phyloP scores from a whole-genome alignment of 2,113 vertebrate genomes.

The Microtus richardsoni region DNA sequence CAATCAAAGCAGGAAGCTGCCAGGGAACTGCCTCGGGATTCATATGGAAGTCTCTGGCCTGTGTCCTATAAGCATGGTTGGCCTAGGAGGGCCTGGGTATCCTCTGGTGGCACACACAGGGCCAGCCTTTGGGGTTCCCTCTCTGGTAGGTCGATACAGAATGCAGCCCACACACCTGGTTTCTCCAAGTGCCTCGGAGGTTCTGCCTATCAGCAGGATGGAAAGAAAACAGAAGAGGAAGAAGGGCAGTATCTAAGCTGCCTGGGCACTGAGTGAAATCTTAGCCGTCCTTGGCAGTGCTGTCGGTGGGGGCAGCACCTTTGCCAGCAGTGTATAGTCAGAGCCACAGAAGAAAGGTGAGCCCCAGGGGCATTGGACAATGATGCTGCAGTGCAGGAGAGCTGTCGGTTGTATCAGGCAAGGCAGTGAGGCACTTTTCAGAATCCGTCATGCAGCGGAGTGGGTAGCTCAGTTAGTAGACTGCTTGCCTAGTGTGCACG shows the following conservation, averaged over 20 bases:
- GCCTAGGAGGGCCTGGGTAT: neutral
- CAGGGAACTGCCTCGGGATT: neutral
- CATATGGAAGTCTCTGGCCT: neutral
- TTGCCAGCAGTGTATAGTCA: neutral
- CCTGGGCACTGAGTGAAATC: neutral
- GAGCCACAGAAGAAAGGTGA: neutral
- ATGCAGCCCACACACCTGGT: neutral
- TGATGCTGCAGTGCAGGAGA: neutral
- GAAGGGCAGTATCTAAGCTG: neutral
- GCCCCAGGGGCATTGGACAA: neutral
- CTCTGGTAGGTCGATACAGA: neutral
- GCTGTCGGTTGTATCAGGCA: neutral
- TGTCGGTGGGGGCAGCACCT: neutral
- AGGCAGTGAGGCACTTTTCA: neutral
- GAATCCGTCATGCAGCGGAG: neutral
- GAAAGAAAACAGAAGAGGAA: neutral
- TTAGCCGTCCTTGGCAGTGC: neutral
- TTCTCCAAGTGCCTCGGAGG: neutral
- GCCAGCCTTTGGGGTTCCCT: neutral
- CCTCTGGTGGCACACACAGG: neutral
- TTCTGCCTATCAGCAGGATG: neutral
- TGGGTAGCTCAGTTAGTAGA: neutral
- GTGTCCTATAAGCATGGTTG: neutral
- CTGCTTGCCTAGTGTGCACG: neutral
- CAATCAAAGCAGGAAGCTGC: neutral